Evolutionary conservation across 92 coral and sea anemone genomes (phyloP), one percentile per base, ranked within the genome.

Genomic region (Paramuricea clavata): DNA sequence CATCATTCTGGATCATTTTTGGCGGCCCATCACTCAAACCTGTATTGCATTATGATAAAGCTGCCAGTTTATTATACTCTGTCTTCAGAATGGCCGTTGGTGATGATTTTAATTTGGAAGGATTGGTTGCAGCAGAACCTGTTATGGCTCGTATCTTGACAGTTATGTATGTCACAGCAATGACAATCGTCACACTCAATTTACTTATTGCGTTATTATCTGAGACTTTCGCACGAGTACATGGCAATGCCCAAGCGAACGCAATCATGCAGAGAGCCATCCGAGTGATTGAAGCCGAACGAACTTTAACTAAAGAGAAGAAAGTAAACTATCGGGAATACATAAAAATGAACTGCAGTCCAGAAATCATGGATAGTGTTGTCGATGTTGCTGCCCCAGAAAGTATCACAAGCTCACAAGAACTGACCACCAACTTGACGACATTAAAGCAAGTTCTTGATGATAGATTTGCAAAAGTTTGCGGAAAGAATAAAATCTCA

Each of bases 251-350:
- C 1, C 86, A 77, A 26, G 95, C 93, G 31, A 92, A 91, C 27
- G 88, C 95, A n/a, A 83, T 81, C 41, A 90, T 92, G 93, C 93
- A 92, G 25, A 89, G 93, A 39, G 95, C 93, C 23, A 44, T 92
- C 59, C 90, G 87, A 59, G 89, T 71, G 17, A 41, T 90, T 25
- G 93, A 92, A 33, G 78, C 87, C 12, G 82, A 80, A n/a, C 85
- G 91, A 12, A 87, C n/a, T 91, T 86, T 91, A 21, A 78, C 92
- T 16, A 82, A 74, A 35, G 52, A 34, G 61, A 81, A 69, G 13
- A 86, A 83, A 31, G 49, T 44, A 34, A 64, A 89, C 68, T 92
- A 90, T 76, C 52, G 76, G 4, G 87, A 90, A 35, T 84, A 74
- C 64, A 90, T 92, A 81, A 88, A 88, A 49, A 75, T 49, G n/a